Evolutionary conservation across 2,888 invertebrate genomes (phyloP).

Genomic region (Osedax frankpressi): DNA sequence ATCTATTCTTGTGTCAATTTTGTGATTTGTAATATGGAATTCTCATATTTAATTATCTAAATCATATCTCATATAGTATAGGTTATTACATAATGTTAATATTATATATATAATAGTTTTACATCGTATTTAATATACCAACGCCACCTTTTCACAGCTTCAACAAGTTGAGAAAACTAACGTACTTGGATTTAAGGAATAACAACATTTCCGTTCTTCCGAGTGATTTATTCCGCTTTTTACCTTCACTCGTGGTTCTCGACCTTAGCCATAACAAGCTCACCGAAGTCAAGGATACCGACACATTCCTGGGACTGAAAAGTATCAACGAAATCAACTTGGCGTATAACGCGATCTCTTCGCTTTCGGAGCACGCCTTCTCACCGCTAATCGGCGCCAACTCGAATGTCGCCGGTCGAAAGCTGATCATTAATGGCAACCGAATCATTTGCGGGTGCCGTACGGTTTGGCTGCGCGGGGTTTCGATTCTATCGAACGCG

Average conservation of each 20-base stretch:
- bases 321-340: conserved; percentile 9
- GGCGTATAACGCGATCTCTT: conserved; percentile 7
- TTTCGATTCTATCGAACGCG: not conserved
- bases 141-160: too few species aligned
- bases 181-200: conserved; percentile 10
- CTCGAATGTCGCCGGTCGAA: not conserved
- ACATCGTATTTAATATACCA: too few species aligned
- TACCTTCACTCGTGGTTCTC: not conserved
- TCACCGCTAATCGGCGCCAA: not conserved
- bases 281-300: not conserved
- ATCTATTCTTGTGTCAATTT: too few species aligned
- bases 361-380: not conserved
- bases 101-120: too few species aligned
- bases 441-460: conserved; percentile 15
- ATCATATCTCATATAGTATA: too few species aligned
- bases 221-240: not conserved
- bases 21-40: too few species aligned
- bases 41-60: too few species aligned
- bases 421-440: not conserved
- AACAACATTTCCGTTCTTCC: not conserved
- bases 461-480: conserved; percentile 14
- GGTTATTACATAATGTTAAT: too few species aligned
- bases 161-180: conserved; percentile 11
- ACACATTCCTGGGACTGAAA: not conserved
- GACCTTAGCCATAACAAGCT: conserved; percentile 16